These are phyloP conservation scores for Mycteria americana DNA, from an alignment of 2,797 vertebrate species.

Conservation along the genomic window DNA sequence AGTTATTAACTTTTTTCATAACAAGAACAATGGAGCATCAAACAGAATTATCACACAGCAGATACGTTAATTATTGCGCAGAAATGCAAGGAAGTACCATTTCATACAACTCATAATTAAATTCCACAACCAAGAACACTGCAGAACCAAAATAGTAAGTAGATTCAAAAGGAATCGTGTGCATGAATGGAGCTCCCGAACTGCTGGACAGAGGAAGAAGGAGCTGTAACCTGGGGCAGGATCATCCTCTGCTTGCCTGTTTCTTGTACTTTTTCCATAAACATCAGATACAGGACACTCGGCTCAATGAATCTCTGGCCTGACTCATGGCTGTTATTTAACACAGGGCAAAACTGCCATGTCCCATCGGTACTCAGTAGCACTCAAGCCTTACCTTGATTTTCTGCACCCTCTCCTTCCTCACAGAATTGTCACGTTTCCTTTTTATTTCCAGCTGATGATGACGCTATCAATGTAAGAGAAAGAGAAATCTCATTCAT, in stretches of 20 bases:
- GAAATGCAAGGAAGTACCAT: neutral
- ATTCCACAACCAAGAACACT: neutral
- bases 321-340: neutral
- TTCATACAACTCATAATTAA: neutral
- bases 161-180: neutral
- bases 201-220: neutral
- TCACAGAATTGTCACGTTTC: constrained; percentile 81
- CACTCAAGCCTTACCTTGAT: constrained; percentile 78
- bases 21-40: accelerated
- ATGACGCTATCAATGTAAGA: constrained; percentile 71
- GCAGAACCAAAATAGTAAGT: neutral
- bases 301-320: neutral
- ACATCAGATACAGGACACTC: neutral
- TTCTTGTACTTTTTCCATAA: neutral
- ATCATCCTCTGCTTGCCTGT: neutral
- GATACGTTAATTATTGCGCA: neutral
- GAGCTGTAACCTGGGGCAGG: neutral
- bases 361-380: neutral
- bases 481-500: constrained; percentile 3
- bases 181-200: neutral
- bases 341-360: neutral
- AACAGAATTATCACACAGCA: neutral
- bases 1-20: neutral
- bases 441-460: constrained; percentile 85
- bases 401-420: constrained; percentile 78